Base-by-base conservation (phyloP, 2,888 invertebrate species). In the Aphelenchoides bicaudatus region DNA sequence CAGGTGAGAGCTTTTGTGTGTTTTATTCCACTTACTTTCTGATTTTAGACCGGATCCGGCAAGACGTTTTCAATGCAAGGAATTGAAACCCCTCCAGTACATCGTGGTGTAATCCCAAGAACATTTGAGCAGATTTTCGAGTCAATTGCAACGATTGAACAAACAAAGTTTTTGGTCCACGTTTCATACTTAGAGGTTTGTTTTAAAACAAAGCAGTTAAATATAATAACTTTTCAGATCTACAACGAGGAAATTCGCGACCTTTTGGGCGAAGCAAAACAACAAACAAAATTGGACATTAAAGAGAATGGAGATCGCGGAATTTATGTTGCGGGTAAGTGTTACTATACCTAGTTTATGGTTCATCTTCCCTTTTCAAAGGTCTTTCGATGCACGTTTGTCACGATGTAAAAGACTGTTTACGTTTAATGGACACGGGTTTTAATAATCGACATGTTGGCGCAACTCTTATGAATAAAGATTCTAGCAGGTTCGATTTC, bases 61-160 rank as follows among this genome's bases (percentile, higher is more conserved):
- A 91, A 91, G 80, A 89, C 89, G 0, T 89, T 87, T 79, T 88
- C 89, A 10, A 91, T 91, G 90, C 89, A 89, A 79, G 90, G 88
- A 6, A 80, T 84, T 27, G 68, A 80, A 1, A 80, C 83, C 52
- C 83, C 84, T 0, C 68, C 79, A 1, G 63, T 69, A 8, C 76
- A 78, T 46, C 52, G 73, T 49, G 78, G 78, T 25, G 69, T 78
- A 53, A 78, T 78, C 53, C 78, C 78, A 5, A 55, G 78, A 46
- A 86, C 89, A 0, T 88, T 91, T 80, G 90, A 91, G 77, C 91
- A 91, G 76, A 86, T 91, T 58, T 91, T 91, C 81, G 80, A 81
- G 28, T 87, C 88, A 0, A 88, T 88, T 34, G 85, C 88, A 1
- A 86, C 88, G 0, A 85, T 88, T 0, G 84, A 84, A 52, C 80